phyloP scores from a whole-genome alignment of 2,888 invertebrate species.

The Galerucella calmariensis region DNA sequence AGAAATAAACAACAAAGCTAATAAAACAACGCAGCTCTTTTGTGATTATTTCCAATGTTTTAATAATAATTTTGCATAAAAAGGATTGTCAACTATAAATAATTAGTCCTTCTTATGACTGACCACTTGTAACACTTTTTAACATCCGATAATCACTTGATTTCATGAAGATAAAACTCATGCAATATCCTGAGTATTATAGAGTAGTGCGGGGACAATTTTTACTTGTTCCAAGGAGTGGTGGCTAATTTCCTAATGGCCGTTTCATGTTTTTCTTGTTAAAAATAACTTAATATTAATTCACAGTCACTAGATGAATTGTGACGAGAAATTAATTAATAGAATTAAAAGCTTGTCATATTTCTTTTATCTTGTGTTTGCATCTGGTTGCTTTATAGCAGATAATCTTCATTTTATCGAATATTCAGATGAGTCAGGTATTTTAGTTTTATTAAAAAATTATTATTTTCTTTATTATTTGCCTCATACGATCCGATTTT shows the following conservation, averaged over 20 bases:
- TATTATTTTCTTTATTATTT: neutral
- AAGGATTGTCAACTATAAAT: neutral
- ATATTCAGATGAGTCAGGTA: constrained; percentile 6
- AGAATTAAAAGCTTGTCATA: constrained; percentile 31
- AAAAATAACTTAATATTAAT: constrained; percentile 50
- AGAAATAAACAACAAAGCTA: too few relatives aligned
- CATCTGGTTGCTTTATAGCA: constrained; percentile 19
- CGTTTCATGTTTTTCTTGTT: constrained; percentile 49
- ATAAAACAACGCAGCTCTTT: too few relatives aligned
- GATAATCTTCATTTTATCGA: constrained; percentile 6
- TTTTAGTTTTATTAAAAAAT: constrained; percentile 8
- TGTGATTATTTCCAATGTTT: too few relatives aligned
- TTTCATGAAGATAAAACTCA: constrained; percentile 60
- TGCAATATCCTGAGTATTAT: constrained; percentile 53
- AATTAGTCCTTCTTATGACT: constrained; percentile 44
- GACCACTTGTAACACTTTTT: constrained; percentile 44
- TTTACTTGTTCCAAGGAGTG: constrained; percentile 57
- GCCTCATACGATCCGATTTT: too few relatives aligned
- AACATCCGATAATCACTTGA: constrained; percentile 57
- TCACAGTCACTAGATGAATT: constrained; percentile 31
- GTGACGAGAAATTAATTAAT: constrained; percentile 34
- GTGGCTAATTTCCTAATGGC: constrained; percentile 57
- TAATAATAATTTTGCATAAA: neutral
- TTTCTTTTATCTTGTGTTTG: constrained; percentile 18
- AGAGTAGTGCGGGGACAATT: constrained; percentile 52